Evolutionary conservation across 2,797 vertebrate species (phyloP), one percentile per base, ranked within the genome.

Genomic region (Sarcoramphus papa): DNA sequence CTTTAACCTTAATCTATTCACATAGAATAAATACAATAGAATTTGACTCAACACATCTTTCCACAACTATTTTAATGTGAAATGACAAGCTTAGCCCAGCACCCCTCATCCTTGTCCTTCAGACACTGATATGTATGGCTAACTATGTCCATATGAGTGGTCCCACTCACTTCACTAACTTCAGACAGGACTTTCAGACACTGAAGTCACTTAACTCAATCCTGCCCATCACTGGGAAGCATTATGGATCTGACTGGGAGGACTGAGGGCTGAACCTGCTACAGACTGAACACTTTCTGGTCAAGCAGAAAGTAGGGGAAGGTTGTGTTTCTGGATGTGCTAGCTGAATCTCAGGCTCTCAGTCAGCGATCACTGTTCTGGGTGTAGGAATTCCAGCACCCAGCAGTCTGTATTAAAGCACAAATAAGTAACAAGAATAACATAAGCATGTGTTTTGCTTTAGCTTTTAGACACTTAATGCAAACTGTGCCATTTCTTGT

Each of bases 61-160:
- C 54, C 43, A 69, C 31, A 90, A 65, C 50, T 75, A 74, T 83
- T 93, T 88, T 90, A 94, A 95, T 88, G 43, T 73, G 89, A 94
- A 96, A 85, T 69, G 89, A 73, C 92, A 91, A 78, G 54, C 73
- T 94, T 76, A 91, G 53, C 69, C 73, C 73, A 65, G 76, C 50
- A 92, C 40, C 33, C 62, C 40, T 77, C 89, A 65, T 80, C 54
- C 65, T 60, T 73, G 69, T 93, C 82, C 65, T 73, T 91, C 93
- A 83, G 76, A 93, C 35, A 25, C 54, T 72, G 78, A 86, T 86
- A 80, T 2, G 14, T 41, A 12, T 48, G 50, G 69, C 50, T 96
- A 97, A 97, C 81, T 75, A 90, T 41, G 89, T 80, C 92, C 92
- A 95, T 80, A 90, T 93, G 95, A 96, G 87, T 35, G 57, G 50